Conservation (phyloP, 2,888 invertebrate species). For the Noctua comes region DNA sequence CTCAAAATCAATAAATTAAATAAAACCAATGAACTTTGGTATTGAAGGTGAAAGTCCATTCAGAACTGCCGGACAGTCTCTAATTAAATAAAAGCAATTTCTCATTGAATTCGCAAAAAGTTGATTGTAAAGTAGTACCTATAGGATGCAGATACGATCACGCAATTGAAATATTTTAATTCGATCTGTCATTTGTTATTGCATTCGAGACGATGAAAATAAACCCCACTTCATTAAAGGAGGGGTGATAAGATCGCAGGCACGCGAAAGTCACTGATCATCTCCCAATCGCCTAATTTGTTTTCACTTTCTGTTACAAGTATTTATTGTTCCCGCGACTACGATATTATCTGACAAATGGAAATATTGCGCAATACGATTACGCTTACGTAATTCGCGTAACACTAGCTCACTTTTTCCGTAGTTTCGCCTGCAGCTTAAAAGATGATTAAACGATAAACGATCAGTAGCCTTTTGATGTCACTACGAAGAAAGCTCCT, state of each 20-base stretch:
- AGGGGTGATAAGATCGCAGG: slow-evolving; percentile 68
- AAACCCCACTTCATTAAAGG: slow-evolving; percentile 67
- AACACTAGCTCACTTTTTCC: slow-evolving; percentile 71
- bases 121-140: slow-evolving; percentile 73
- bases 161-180: slow-evolving; percentile 74
- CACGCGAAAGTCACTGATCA: slow-evolving; percentile 80
- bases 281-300: slow-evolving; percentile 83
- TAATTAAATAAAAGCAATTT: slow-evolving; percentile 68
- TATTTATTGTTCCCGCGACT: slow-evolving; percentile 79
- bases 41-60: slow-evolving; percentile 62
- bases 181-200: slow-evolving; percentile 71
- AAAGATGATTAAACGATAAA: slow-evolving; percentile 60
- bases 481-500: slow-evolving; percentile 53
- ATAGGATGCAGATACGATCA: slow-evolving; percentile 70
- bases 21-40: slow-evolving; percentile 55
- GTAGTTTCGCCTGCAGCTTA: slow-evolving; percentile 49
- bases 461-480: slow-evolving; percentile 60
- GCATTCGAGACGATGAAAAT: slow-evolving; percentile 65
- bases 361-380: slow-evolving; percentile 82
- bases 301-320: slow-evolving; percentile 86
- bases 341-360: slow-evolving; percentile 86
- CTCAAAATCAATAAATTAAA: slow-evolving; percentile 53
- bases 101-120: slow-evolving; percentile 62
- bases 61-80: slow-evolving; percentile 46
- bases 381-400: slow-evolving; percentile 81